These are phyloP conservation scores for Hetaerina titia DNA, from an alignment of 2,888 invertebrate species.

Conservation along the genomic window DNA sequence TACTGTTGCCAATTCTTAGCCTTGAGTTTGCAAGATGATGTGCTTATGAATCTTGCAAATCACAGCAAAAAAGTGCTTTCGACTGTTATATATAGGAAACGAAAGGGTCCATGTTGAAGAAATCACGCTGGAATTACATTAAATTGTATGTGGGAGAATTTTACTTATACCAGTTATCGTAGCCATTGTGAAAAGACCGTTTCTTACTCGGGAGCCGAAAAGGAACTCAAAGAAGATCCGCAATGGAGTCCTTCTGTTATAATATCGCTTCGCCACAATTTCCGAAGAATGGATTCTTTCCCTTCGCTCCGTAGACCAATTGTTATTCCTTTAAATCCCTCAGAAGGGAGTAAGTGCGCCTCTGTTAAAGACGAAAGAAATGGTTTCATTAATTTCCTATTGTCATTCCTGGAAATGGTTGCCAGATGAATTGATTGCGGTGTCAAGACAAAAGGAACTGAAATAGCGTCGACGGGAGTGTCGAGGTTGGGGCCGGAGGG, in stretches of 20 bases:
- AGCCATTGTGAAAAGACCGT: not conserved
- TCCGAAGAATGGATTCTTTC: not conserved
- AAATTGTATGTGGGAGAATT: not conserved
- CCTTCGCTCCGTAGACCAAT: not conserved
- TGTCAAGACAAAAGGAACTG: not conserved
- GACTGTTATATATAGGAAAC: not conserved
- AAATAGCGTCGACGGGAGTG: not conserved
- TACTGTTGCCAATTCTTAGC: too few species aligned
- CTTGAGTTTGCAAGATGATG: too few species aligned
- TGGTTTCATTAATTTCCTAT: slow-evolving; percentile 63
- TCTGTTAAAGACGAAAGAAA: slow-evolving; percentile 40
- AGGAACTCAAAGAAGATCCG: not conserved
- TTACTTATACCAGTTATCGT: not conserved
- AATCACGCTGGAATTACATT: not conserved
- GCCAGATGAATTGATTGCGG: slow-evolving; percentile 46
- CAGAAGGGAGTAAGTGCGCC: slow-evolving; percentile 41
- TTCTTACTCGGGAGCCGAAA: too few species aligned
- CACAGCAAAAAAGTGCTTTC: too few species aligned
- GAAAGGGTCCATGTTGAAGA: not conserved
- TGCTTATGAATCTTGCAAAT: too few species aligned
- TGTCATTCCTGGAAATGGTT: slow-evolving; percentile 59
- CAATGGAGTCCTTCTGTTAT: not conserved
- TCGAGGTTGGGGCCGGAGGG: not conserved
- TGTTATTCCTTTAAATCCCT: slow-evolving; percentile 29
- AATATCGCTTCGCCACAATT: not conserved